Conservation (phyloP, 2,113 vertebrate species). For the Notothenia coriiceps region DNA sequence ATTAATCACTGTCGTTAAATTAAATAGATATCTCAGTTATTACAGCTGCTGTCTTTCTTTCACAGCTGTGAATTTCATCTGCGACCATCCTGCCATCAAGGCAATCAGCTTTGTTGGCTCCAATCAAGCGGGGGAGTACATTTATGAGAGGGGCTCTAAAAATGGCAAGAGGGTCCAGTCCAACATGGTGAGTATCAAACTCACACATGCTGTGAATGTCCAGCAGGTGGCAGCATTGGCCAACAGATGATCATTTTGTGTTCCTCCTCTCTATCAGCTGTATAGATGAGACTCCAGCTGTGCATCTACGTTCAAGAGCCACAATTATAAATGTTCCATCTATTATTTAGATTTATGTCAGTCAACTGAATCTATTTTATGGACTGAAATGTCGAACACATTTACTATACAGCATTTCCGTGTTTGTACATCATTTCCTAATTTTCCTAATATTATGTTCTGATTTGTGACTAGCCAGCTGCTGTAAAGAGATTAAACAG, state of each 20-base stretch:
- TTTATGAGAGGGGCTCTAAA: constrained; percentile 95
- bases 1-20: background rate
- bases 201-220: constrained; percentile 16
- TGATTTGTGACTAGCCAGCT: constrained; percentile 42
- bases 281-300: constrained; percentile 37
- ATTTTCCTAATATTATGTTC: constrained; percentile 26
- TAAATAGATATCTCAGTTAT: background rate
- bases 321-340: constrained; percentile 4
- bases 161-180: constrained; percentile 97
- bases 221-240: constrained; percentile 78
- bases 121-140: constrained; percentile 97
- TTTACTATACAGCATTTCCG: constrained; percentile 4
- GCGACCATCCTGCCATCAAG: constrained; percentile 96
- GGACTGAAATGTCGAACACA: constrained; percentile 14
- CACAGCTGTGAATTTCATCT: constrained; percentile 95
- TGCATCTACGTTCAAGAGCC: constrained; percentile 12
- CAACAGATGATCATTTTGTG: constrained; percentile 26
- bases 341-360: constrained; percentile 4
- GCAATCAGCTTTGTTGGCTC: constrained; percentile 99
- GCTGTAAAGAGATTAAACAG: constrained; percentile 50
- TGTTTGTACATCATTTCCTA: constrained; percentile 17
- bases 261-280: constrained; percentile 3
- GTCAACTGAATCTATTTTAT: background rate
- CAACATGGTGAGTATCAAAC: constrained; percentile 90
- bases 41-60: constrained; percentile 56